A percentile compares a stretch with the other conserved stretches of the same genome.
These are phyloP conservation scores for Caenorhabditis becei DNA, from an alignment of 2,888 invertebrate species.

Conservation along the genomic window DNA sequence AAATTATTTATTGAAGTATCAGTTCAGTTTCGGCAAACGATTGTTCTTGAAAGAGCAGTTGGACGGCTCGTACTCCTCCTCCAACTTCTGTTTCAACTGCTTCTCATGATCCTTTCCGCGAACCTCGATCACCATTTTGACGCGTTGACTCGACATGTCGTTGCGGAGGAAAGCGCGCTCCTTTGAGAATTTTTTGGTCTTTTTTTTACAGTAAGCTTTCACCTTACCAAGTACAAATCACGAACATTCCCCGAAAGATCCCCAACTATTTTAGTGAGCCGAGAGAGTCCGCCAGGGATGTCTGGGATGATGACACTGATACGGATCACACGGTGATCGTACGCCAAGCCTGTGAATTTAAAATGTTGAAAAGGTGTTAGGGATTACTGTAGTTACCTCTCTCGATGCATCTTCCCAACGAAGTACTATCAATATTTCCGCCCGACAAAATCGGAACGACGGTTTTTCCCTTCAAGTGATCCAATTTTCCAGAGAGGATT, in stretches of 20 bases:
- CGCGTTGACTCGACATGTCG: conserved; percentile 88
- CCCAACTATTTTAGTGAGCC: conserved; percentile 82
- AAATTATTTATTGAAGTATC: neutral
- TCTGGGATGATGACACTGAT: conserved; percentile 83
- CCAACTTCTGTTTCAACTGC: conserved; percentile 83
- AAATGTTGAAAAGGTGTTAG: neutral
- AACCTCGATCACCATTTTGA: conserved; percentile 90
- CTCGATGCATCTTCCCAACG: conserved; percentile 82
- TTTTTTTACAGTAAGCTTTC: neutral
- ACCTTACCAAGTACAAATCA: conserved; percentile 52
- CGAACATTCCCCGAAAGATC: conserved; percentile 58
- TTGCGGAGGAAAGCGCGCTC: conserved; percentile 93
- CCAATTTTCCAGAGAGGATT: conserved; percentile 88
- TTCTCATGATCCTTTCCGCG: conserved; percentile 88
- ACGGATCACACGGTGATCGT: conserved; percentile 83
- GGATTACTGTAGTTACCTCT: conserved; percentile 76
- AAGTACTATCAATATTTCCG: conserved; percentile 84
- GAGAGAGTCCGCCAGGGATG: conserved; percentile 83
- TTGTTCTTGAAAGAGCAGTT: conserved; percentile 56
- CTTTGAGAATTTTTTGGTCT: conserved; percentile 85
- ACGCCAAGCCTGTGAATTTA: conserved; percentile 84
- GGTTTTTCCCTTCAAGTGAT: conserved; percentile 68
- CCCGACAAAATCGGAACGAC: conserved; percentile 83
- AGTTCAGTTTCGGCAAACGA: neutral
- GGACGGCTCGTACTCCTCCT: conserved; percentile 27